Evolutionary conservation across 2,797 vertebrate genomes (phyloP).

Genomic region (Sciurus carolinensis): DNA sequence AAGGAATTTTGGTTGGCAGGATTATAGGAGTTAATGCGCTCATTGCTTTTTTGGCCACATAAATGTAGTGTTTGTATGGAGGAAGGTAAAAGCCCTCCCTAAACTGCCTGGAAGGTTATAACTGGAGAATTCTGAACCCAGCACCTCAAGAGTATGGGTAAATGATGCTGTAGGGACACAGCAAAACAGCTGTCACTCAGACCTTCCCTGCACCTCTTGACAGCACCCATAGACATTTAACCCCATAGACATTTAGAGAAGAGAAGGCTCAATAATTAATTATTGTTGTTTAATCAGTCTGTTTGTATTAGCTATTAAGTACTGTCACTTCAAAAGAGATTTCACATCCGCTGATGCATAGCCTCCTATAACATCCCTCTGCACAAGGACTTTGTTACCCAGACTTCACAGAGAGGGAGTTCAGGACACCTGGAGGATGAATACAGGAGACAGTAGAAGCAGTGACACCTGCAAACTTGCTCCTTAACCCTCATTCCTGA

Average conservation of each 20-base stretch:
- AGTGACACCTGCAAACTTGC: neutral
- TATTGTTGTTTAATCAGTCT: neutral
- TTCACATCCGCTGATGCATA: slow-evolving; percentile 39
- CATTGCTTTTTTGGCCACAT: neutral
- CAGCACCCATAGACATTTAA: neutral
- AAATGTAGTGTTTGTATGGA: neutral
- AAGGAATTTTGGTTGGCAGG: neutral
- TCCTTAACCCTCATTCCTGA: neutral
- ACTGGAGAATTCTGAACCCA: slow-evolving; percentile 6
- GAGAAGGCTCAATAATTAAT: neutral
- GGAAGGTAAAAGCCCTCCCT: neutral
- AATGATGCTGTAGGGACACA: neutral
- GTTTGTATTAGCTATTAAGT: slow-evolving; percentile 40
- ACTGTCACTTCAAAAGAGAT: slow-evolving; percentile 10
- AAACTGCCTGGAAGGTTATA: neutral
- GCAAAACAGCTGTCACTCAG: neutral
- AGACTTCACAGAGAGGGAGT: slow-evolving; percentile 16
- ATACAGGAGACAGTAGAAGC: neutral
- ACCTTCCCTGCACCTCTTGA: neutral
- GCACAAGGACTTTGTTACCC: neutral
- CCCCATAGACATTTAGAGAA: neutral
- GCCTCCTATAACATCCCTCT: neutral
- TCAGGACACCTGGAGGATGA: slow-evolving; percentile 66
- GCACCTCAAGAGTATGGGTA: neutral
- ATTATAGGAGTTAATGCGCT: neutral